Base-by-base conservation (phyloP, 2,888 invertebrate genomes). In the Heliconius aoede region DNA sequence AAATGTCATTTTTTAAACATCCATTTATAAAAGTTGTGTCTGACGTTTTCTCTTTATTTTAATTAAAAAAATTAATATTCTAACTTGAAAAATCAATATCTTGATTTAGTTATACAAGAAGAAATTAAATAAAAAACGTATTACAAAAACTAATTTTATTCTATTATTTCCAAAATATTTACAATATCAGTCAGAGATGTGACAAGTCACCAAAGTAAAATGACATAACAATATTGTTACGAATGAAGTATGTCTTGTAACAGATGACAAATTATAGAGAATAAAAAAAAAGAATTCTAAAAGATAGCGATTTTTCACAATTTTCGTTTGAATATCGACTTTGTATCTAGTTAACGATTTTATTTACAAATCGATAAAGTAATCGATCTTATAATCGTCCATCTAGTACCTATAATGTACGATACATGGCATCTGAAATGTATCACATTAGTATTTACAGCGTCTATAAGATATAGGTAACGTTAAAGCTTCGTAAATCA, bases 171-270 rank as follows among this genome's bases (percentile, higher is more conserved):
- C n/a, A 81, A 85, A 85, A 85, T 92, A 93, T 93, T 91, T 93
- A 93, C 93, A 93, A 86, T 91, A 91, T 92, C 94, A 94, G 94
- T 94, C 94, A 90, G 85, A 89, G 88, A 74, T 84, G 84, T 84
- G 87, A 87, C 85, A 87, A 60, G 72, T 72, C 72, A 72, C 72
- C 8, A n/a, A n/a, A 61, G 72, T 72, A 60, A 72, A 60, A 60
- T 60, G 21, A 51, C 30, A 51, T 55, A 55, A 69, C 46, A 69
- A n/a, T n/a, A n/a, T n/a, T 46, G 69, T 55, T 81, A 83, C 82
- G 81, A 84, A 83, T 80, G 78, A 82, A 74, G 79, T 74, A 71
- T 78, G 78, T 80, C 76, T 65, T 77, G 79, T 79, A 78, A 62
- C 40, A 76, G 71, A 81, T 81, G 82, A 79, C 81, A 26, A 60